phyloP scores from a whole-genome alignment of 2,888 invertebrate species.

The Lycocerus yunnanus region DNA sequence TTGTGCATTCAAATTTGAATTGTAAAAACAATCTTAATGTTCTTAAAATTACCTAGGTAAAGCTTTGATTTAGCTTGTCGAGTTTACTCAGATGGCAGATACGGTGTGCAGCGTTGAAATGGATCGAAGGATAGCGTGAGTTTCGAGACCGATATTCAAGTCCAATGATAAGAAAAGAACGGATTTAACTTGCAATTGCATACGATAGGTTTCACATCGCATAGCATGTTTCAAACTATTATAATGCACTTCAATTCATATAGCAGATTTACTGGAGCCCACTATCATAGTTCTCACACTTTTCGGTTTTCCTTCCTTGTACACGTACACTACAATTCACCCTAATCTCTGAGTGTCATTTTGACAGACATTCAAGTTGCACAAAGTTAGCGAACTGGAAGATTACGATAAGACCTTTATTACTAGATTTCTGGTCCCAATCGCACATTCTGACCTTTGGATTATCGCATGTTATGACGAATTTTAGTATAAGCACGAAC shows the following conservation, averaged over 20 bases:
- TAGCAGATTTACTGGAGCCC: not conserved
- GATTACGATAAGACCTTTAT: constrained; percentile 34
- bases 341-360: constrained; percentile 27
- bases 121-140: constrained; percentile 28
- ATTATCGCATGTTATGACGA: constrained; percentile 15
- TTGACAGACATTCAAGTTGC: constrained; percentile 32
- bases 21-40: constrained; percentile 18
- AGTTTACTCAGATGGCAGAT: constrained; percentile 19
- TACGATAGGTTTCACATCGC: constrained; percentile 23
- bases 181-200: constrained; percentile 23
- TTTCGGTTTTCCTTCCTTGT: constrained; percentile 8
- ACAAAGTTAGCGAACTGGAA: constrained; percentile 36
- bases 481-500: not conserved
- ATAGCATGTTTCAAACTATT: constrained; percentile 10
- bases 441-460: constrained; percentile 21
- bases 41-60: constrained; percentile 14
- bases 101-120: constrained; percentile 15
- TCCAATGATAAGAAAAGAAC: constrained; percentile 17
- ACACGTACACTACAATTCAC: not conserved
- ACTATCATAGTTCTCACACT: constrained; percentile 10
- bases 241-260: constrained; percentile 11
- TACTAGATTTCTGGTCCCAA: constrained; percentile 18
- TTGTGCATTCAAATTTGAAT: constrained; percentile 13
- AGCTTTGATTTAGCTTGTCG: constrained; percentile 9
- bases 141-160: constrained; percentile 18